Evolutionary conservation across 2,888 invertebrate species (phyloP).

Genomic region (Cistogaster globosa): DNA sequence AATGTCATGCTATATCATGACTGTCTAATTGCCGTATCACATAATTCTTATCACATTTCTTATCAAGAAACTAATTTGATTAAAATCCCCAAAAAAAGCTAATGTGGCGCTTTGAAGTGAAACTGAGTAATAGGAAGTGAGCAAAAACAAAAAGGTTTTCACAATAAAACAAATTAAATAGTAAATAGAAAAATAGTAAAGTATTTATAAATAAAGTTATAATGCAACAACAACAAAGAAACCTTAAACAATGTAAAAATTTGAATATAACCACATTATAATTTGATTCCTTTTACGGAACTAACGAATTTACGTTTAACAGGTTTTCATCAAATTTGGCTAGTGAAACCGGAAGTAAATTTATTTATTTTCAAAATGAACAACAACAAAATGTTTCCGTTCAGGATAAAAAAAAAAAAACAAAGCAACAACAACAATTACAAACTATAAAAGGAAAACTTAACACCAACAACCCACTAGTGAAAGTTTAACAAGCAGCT

Average conservation of each 20-base stretch:
- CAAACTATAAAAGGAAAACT: slow-evolving; percentile 11
- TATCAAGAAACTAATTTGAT: background rate
- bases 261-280: slow-evolving; percentile 9
- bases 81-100: slow-evolving; percentile 10
- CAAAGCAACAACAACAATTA: background rate
- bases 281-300: slow-evolving; percentile 77
- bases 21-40: no score
- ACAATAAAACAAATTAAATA: background rate
- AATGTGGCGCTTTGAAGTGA: slow-evolving; percentile 44
- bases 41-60: background rate
- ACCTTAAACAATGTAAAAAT: background rate
- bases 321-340: slow-evolving; percentile 76
- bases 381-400: slow-evolving; percentile 42
- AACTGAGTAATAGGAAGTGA: slow-evolving; percentile 40
- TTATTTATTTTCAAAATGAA: slow-evolving; percentile 60
- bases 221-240: background rate
- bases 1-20: no score
- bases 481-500: slow-evolving; percentile 5
- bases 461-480: slow-evolving; percentile 12
- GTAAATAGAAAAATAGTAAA: background rate
- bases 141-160: background rate
- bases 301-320: slow-evolving; percentile 79
- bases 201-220: slow-evolving; percentile 21
- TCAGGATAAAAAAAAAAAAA: slow-evolving; percentile 27
- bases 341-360: slow-evolving; percentile 78